Evolutionary conservation across 2,888 invertebrate species (phyloP), one percentile per base, ranked within the genome.

Genomic region (Mythimna albipuncta): DNA sequence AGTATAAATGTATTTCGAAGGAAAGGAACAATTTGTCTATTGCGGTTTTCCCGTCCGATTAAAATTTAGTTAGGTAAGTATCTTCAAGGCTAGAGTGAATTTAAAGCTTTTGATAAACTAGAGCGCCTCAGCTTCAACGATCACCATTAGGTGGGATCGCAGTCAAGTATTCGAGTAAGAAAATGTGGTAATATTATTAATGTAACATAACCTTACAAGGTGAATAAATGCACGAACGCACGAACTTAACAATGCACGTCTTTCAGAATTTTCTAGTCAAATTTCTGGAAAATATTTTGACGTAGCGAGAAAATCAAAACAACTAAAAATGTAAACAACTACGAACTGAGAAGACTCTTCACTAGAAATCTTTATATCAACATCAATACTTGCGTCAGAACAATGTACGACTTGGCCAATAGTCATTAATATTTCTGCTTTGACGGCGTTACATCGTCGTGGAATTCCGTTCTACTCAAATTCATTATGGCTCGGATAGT

Each of bases 401-500:
- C 66, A 71, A 84, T 72, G 64, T 52, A 19, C 21, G 66, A 6
- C 19, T 66, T 38, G 0, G 19, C 6, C 26, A 32, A 1, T 54
- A 64, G 32, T 54, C 76, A 54, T 41, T 55, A 11, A n/a, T 26
- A 21, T 32, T 47, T 47, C 57, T 67, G 13, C 58, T 66, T 44
- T 9, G 7, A 10, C 10, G 3, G 55, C 41, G 65, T 44, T 57
- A n/a, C 59, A 50, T 50, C 47, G n/a, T 64, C 10, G 2, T 32
- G 21, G 19, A 26, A 44, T 9, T 38, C 54, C 47, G 0, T 59
- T 13, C 32, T 64, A 6, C 6, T 64, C 16, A 35, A 44, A 54
- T 1, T 21, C 9, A 69, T 63, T 58, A 91, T 92, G 91, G 79
- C 85, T 47, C 82, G 92, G 35, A 9, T 83, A 26, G 58, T 69